These are phyloP conservation scores for Chromobotia macracanthus DNA, from an alignment of 2,797 vertebrate species.

Conservation along the genomic window DNA sequence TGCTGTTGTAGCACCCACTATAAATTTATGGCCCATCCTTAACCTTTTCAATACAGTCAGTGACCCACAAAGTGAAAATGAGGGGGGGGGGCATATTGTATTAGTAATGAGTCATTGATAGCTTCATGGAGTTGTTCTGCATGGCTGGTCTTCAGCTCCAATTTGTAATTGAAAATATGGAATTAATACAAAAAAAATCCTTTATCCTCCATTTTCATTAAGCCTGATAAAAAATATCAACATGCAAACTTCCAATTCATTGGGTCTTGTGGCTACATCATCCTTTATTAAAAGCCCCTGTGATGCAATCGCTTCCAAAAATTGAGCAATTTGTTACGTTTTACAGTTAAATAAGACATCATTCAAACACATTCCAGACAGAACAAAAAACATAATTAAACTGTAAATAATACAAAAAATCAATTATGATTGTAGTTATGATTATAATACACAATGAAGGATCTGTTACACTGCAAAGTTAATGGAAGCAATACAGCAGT, in stretches of 20 bases:
- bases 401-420: neutral
- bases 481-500: constrained; percentile 55
- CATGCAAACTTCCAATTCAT: neutral
- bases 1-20: constrained; percentile 84
- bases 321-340: neutral
- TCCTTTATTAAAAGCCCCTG: neutral
- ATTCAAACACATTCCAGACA: neutral
- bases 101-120: constrained; percentile 82
- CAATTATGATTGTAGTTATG: neutral
- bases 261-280: neutral
- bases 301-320: neutral
- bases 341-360: neutral
- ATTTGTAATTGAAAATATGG: constrained; percentile 8
- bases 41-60: constrained; percentile 92
- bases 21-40: constrained; percentile 96
- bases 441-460: neutral
- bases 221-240: no score
- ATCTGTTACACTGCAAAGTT: no score
- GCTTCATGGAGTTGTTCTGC: constrained; percentile 50
- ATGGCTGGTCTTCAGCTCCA: constrained; percentile 28
- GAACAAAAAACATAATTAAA: neutral
- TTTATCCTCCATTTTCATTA: no score
- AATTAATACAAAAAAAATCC: neutral
- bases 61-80: constrained; percentile 78
- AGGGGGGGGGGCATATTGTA: constrained; percentile 70